Base-by-base conservation (phyloP, 2,888 invertebrate species). In the Acanthococcus lagerstroemiae region DNA sequence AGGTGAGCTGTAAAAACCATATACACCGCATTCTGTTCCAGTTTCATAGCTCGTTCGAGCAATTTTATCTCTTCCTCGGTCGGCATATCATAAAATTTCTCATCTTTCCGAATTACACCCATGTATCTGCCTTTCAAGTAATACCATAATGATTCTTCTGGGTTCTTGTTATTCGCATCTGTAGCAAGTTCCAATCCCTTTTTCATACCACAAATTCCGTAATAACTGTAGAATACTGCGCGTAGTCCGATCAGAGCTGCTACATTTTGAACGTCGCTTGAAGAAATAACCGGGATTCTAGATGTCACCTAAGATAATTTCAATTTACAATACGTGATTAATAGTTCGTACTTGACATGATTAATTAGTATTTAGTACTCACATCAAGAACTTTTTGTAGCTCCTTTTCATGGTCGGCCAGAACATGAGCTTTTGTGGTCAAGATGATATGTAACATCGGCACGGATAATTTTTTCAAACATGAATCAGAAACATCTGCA, bases 71-170 rank as follows among this genome's bases (percentile, higher is more conserved):
- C 63, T n/a, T 52, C 54, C 17, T 22, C n/a, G 15, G 24, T 19
- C 1, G 63, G 63, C 4, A 63, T 54, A 17, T 63, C 54, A 17
- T n/a, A 63, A 1, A 54, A 54, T 30, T 24, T 52, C 17, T 63
- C 63, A 1, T 44, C 63, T 1, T 50, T 22, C 2, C 63, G 30
- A 7, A 63, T 24, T 1, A 52, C 22, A 1, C 63, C 54, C 1
- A 63, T 6, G 6, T 17, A 22, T 63, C 54, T 63, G 0, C 63
- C 63, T 30, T 37, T 54, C 0, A 63, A 12, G 54, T 44, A 63
- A 25, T 9, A 25, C 63, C 63, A 63, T 7, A 52, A 54, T 1
- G 63, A 24, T 37, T 54, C 37, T 9, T 21, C 24, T 3, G 54
- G 37, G 17, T 63, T 54, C 3, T 37, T 63, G 30, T 63, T 30